Conservation (phyloP, 2,888 invertebrate genomes). For the Allacma fusca region DNA sequence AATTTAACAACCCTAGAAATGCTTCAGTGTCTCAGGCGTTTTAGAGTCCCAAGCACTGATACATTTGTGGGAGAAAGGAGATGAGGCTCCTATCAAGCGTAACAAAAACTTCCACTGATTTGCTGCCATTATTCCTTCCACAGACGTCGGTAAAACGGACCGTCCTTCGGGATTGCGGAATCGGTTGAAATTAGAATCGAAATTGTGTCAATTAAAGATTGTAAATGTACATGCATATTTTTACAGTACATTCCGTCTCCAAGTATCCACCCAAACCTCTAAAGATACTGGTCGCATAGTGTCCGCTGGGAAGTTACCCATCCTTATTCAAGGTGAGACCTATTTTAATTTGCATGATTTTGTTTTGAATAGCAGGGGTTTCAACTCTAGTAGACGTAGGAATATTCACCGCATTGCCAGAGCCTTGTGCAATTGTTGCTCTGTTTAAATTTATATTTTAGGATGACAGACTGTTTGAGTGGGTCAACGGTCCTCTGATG, state of each 20-base stretch:
- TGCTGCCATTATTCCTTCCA: conserved; percentile 99
- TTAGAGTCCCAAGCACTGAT: conserved; percentile 85
- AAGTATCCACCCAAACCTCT: conserved; percentile 87
- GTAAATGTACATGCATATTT: too few species aligned
- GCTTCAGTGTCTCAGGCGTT: conserved; percentile 99
- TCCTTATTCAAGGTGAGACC: conserved; percentile 96
- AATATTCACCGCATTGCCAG: too few species aligned
- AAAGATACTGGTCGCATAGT: conserved; percentile 89
- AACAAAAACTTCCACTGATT: conserved; percentile 91
- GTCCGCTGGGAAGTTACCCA: conserved; percentile 86
- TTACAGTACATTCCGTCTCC: too few species aligned
- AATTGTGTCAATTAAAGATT: too few species aligned
- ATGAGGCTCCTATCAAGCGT: conserved; percentile 79
- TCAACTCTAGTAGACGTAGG: too few species aligned
- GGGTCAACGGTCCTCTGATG: conserved; percentile 96
- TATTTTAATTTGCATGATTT: too few species aligned
- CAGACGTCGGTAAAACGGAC: conserved; percentile 97
- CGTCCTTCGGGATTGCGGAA: conserved; percentile 91
- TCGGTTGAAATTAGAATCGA: conserved; percentile 77
- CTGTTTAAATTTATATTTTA: not conserved
- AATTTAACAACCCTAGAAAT: too few species aligned
- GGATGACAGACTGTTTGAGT: conserved; percentile 81
- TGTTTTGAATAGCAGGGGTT: too few species aligned
- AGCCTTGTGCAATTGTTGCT: too few species aligned
- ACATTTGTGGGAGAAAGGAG: conserved; percentile 87